Evolutionary conservation across 1,140 invertebrate genomes (phyloP), one percentile per base, ranked within the genome.

Genomic region (Galleria mellonella): DNA sequence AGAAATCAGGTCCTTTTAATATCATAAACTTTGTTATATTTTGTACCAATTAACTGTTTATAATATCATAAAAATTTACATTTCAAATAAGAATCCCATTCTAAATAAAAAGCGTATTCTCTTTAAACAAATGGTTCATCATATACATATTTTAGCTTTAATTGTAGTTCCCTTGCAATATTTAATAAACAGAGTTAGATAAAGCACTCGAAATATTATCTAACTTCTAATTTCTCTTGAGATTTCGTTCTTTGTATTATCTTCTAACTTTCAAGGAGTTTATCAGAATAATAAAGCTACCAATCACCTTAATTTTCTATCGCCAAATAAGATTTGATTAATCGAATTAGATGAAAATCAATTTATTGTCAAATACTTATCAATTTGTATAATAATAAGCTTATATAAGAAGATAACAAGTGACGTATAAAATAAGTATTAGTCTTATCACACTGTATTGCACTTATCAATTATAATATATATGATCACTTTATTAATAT

Each of bases 231-330:
- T 43, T 50, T 50, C 41, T 49, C 40, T 15, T n/a, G 41, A 43
- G 47, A 39, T 42, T 49, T 32, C 32, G 8, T 17, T n/a, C 13
- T 30, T 23, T 23, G 17, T 27, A 11, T 17, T 30, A 9, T 40
- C 44, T 39, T 17, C 8, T 43, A 41, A 55, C 29, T 46, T 41
- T 23, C 17, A 13, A 13, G 4, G 9, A 37, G 35, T 17, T 17
- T 42, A 45, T 51, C 14, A 6, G 35, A 37, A 37, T 37, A 37
- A 37, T 37, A 37, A 15, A 37, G 35, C 35, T 37, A 13, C 35
- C 35, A 17, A 37, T 37, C 35, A 15, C 3, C 35, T 37, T 17
- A 37, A 11, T 55, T 54, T 47, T 40, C 37, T 44, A 62, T 50
- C 45, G 17, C 2, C 17, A 23, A 23, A 37, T 17, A 17, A 5